These are phyloP conservation scores for Eurystomus glaucurus DNA, from an alignment of 2,797 vertebrate genomes.

Conservation along the genomic window DNA sequence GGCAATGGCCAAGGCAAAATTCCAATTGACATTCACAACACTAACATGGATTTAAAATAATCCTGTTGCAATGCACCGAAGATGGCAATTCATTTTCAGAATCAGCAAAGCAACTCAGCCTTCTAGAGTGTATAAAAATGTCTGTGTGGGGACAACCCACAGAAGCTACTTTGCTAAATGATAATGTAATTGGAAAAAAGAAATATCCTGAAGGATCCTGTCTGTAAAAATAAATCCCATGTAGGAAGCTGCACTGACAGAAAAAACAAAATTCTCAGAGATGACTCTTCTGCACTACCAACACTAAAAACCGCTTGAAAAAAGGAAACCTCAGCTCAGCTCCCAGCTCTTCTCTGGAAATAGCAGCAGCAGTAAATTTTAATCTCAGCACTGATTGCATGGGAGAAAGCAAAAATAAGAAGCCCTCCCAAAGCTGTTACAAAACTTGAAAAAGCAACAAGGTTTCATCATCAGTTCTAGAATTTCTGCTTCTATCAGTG, in stretches of 20 bases:
- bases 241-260: conserved; percentile 58
- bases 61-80: background rate
- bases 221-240: conserved; percentile 66
- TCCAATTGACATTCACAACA: background rate
- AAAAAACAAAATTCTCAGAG: conserved; percentile 37
- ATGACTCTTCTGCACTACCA: conserved; percentile 31
- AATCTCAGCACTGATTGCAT: background rate
- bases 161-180: conserved; percentile 36
- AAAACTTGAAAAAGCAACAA: conserved; percentile 3
- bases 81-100: background rate
- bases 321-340: conserved; percentile 38
- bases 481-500: background rate
- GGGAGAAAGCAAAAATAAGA: conserved; percentile 44
- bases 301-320: conserved; percentile 28
- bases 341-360: conserved; percentile 29
- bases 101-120: background rate
- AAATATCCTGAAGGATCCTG: conserved; percentile 46
- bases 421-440: conserved; percentile 5
- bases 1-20: background rate
- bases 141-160: conserved; percentile 25
- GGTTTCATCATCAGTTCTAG: background rate
- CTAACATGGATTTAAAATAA: background rate
- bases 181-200: conserved; percentile 33
- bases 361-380: conserved; percentile 44
- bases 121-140: background rate